Evolutionary conservation across 2,797 vertebrate genomes (phyloP).

Genomic region (Lophius americanus): DNA sequence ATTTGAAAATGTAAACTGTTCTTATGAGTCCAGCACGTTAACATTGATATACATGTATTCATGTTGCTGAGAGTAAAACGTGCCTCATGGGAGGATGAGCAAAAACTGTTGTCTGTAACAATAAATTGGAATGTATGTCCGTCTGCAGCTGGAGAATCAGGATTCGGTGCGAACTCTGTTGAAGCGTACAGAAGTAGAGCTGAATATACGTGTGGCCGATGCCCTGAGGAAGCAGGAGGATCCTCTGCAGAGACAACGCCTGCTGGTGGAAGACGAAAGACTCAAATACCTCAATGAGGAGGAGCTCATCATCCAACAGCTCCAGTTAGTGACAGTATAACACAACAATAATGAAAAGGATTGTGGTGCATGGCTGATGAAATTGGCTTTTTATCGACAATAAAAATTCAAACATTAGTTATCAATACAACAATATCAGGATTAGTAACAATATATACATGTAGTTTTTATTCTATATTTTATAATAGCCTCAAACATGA

Average conservation of each 20-base stretch:
- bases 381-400: no score
- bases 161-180: slow-evolving; percentile 90
- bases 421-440: not conserved
- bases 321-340: slow-evolving; percentile 86
- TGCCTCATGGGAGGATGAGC: not conserved
- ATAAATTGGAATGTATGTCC: slow-evolving; percentile 3
- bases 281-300: slow-evolving; percentile 98
- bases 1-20: slow-evolving; percentile 25
- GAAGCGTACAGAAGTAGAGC: slow-evolving; percentile 92
- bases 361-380: not conserved
- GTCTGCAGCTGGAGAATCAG: slow-evolving; percentile 91
- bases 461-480: slow-evolving; percentile 15
- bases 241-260: slow-evolving; percentile 96
- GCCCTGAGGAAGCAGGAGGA: slow-evolving; percentile 95
- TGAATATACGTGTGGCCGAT: slow-evolving; percentile 92
- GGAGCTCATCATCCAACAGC: slow-evolving; percentile 97
- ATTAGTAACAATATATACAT: no score
- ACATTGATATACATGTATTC: not conserved
- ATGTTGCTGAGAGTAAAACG: not conserved
- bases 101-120: not conserved
- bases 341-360: not conserved
- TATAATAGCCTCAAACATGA: slow-evolving; percentile 19
- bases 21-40: slow-evolving; percentile 9
- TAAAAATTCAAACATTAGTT: not conserved
- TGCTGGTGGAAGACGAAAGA: slow-evolving; percentile 96